Percentiles rank a stretch among this genome's conserved stretches.
These are phyloP conservation scores for Menura novaehollandiae DNA, from an alignment of 2,113 vertebrate species.

Conservation along the genomic window DNA sequence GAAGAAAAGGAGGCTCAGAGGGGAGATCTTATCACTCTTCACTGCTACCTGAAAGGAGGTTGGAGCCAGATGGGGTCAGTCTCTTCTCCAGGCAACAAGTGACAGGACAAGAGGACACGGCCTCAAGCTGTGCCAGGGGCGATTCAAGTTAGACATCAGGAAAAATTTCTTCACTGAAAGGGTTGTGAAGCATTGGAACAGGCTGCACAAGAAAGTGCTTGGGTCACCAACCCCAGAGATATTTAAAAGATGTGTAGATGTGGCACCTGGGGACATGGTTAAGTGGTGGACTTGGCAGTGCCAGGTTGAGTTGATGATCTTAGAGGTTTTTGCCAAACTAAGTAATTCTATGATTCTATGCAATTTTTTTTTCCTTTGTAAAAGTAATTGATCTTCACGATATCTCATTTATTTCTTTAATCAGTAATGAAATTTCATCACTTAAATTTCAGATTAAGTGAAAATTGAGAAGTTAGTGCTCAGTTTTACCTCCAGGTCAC, in stretches of 20 bases:
- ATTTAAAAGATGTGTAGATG: not conserved
- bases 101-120: not conserved
- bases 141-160: not conserved
- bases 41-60: not conserved
- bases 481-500: not conserved
- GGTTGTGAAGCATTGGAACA: not conserved
- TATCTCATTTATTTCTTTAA: not conserved
- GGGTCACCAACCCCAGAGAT: not conserved
- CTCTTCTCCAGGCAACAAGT: not conserved
- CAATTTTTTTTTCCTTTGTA: not conserved
- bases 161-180: not conserved
- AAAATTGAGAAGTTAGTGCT: not conserved
- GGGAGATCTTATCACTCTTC: not conserved
- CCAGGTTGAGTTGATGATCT: not conserved
- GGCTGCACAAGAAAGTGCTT: not conserved
- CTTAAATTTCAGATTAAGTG: not conserved
- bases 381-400: not conserved
- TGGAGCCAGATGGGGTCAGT: not conserved
- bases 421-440: not conserved
- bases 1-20: not conserved
- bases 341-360: not conserved
- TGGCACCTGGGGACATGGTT: not conserved
- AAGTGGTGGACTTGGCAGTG: not conserved
- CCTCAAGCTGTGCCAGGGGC: no score
- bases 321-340: not conserved